Percentiles rank a stretch among this genome's conserved stretches.
Evolutionary conservation across 2,113 vertebrate genomes (phyloP).

Genomic region (Rhegmatorhina hoffmannsi): DNA sequence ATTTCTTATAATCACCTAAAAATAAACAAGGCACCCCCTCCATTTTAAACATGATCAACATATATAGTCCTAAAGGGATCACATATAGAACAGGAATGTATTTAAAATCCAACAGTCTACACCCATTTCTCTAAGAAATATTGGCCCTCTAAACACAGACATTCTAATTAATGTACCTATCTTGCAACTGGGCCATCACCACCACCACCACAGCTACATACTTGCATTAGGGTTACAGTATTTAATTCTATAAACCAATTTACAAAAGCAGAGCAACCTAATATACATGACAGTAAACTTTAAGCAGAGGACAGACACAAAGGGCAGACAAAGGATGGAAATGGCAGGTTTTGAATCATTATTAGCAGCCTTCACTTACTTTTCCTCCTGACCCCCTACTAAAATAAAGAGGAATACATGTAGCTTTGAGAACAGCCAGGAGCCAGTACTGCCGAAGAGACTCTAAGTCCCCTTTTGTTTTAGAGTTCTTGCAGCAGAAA

Average conservation of each 20-base stretch:
- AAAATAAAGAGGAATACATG: neutral
- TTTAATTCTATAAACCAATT: conserved; percentile 65
- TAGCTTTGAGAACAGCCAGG: neutral
- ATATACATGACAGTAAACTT: neutral
- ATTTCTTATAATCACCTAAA: conserved; percentile 37
- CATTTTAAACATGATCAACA: neutral
- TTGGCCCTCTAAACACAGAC: neutral
- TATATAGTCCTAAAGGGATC: neutral
- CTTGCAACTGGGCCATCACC: conserved; percentile 31
- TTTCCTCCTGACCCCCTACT: neutral
- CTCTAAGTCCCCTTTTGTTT: neutral
- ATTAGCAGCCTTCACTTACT: neutral
- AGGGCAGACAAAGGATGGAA: neutral
- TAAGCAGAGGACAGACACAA: neutral
- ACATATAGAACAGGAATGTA: neutral
- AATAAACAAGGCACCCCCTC: neutral
- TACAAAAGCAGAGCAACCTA: conserved; percentile 52
- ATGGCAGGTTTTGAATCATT: conserved; percentile 20
- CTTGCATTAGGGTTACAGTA: conserved; percentile 42
- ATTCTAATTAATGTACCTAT: conserved; percentile 55
- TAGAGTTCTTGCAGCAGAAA: conserved; percentile 20
- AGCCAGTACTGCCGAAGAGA: neutral
- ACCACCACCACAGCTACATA: conserved; percentile 10
- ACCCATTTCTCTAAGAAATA: neutral
- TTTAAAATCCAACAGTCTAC: neutral